Evolutionary conservation across 2,888 invertebrate species (phyloP).

Genomic region (Isoperla grammatica): DNA sequence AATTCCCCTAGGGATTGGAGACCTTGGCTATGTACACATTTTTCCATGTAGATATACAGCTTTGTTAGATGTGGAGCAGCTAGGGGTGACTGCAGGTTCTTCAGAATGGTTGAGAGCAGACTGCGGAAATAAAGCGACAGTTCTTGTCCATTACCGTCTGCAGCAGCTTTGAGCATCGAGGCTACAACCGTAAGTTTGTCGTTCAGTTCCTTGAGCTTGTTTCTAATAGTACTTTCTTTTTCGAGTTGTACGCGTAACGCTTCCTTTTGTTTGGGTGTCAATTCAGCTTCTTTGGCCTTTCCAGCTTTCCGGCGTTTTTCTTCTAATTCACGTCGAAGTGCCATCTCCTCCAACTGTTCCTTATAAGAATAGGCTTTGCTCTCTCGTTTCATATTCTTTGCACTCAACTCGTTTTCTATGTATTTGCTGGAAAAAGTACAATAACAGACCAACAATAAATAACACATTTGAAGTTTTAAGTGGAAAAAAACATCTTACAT

Average conservation of each 20-base stretch:
- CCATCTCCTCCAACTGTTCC: slow-evolving; percentile 92
- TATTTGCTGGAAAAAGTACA: slow-evolving; percentile 41
- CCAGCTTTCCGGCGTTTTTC: slow-evolving; percentile 79
- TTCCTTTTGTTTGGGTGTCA: slow-evolving; percentile 89
- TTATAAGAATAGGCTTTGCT: slow-evolving; percentile 96
- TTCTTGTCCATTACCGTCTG: slow-evolving; percentile 41
- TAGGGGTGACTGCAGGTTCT: slow-evolving; percentile 67
- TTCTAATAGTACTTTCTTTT: slow-evolving; percentile 75
- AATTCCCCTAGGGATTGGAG: slow-evolving; percentile 40
- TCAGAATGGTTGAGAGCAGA: slow-evolving; percentile 51
- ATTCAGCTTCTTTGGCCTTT: slow-evolving; percentile 63
- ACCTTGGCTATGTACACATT: slow-evolving; percentile 48
- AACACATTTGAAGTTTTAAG: too few species aligned
- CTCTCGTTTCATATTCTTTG: slow-evolving; percentile 85
- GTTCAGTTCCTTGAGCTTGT: slow-evolving; percentile 53
- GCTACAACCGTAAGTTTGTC: slow-evolving; percentile 25
- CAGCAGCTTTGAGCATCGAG: slow-evolving; percentile 28
- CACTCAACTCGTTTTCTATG: slow-evolving; percentile 43
- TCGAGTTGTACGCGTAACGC: slow-evolving; percentile 77
- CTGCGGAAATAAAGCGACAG: slow-evolving; percentile 36
- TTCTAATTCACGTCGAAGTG: slow-evolving; percentile 86
- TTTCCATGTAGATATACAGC: slow-evolving; percentile 56
- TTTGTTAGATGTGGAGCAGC: slow-evolving; percentile 63
- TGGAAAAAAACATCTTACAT: too few species aligned
- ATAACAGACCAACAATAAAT: background rate